Conservation (phyloP, 2,113 vertebrate genomes). For the Manacus vitellinus region DNA sequence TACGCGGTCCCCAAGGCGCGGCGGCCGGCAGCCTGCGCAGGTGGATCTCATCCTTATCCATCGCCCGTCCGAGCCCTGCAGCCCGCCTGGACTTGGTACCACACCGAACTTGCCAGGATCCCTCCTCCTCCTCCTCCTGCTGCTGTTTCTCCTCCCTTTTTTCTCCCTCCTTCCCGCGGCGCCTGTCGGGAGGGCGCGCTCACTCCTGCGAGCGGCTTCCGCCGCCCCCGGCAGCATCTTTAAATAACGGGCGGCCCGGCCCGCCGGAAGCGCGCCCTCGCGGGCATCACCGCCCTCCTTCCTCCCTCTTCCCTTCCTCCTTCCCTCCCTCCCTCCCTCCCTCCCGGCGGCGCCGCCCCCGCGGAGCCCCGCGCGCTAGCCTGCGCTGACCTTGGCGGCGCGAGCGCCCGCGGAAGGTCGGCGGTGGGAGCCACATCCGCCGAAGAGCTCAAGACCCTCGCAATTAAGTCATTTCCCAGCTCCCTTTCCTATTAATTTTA, state of each 20-base stretch:
- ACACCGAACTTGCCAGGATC: background rate
- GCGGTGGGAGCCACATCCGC: background rate
- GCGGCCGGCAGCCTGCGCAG: constrained; percentile 59
- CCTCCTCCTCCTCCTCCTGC: background rate
- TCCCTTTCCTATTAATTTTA: too few species aligned
- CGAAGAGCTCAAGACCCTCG: background rate
- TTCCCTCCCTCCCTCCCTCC: background rate
- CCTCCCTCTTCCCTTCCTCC: background rate
- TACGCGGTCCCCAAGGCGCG: constrained; percentile 64
- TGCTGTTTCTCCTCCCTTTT: background rate
- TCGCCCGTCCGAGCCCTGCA: constrained; percentile 14
- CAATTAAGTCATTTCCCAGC: background rate
- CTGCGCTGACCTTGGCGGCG: constrained; percentile 17
- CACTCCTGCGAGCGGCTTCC: background rate
- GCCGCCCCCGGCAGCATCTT: constrained; percentile 25
- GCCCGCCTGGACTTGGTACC: background rate
- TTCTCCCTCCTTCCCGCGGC: too few species aligned
- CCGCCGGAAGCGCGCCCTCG: background rate
- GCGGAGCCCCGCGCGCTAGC: background rate
- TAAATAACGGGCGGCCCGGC: constrained; percentile 41
- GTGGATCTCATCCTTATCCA: constrained; percentile 71
- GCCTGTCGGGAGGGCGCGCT: background rate
- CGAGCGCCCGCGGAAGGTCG: constrained; percentile 42
- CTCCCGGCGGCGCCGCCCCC: background rate
- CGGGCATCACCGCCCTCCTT: background rate